These are phyloP conservation scores for Biston stratarius DNA, from an alignment of 2,888 invertebrate species.

Conservation along the genomic window DNA sequence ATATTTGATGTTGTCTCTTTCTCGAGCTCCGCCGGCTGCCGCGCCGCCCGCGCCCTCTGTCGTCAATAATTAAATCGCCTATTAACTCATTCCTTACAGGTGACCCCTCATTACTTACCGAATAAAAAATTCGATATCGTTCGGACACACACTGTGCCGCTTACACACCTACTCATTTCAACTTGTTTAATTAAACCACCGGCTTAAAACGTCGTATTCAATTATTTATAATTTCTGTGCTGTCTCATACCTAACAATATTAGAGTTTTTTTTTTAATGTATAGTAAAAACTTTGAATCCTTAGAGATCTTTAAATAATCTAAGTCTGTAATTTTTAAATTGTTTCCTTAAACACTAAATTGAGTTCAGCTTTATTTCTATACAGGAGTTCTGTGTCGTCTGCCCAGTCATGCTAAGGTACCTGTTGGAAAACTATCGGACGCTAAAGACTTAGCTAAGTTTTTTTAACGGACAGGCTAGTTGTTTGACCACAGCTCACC, in stretches of 20 bases:
- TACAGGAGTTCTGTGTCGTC: not conserved
- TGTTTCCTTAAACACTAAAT: not conserved
- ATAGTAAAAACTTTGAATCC: not conserved
- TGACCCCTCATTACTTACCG: constrained; percentile 76
- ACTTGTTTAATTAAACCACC: constrained; percentile 40
- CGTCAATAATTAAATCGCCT: constrained; percentile 84
- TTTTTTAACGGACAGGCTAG: no score
- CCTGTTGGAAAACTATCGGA: no score
- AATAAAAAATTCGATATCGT: constrained; percentile 63
- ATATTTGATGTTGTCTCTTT: constrained; percentile 86
- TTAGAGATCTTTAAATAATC: not conserved
- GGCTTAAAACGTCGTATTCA: constrained; percentile 22
- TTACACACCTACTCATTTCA: constrained; percentile 33
- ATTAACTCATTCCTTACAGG: constrained; percentile 83
- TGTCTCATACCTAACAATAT: not conserved
- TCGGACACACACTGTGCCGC: constrained; percentile 46
- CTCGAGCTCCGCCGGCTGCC: constrained; percentile 56
- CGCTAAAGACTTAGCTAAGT: no score
- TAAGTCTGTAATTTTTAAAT: not conserved
- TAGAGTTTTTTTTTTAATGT: not conserved
- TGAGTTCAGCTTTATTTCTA: not conserved
- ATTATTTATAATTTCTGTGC: not conserved
- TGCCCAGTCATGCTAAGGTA: not conserved
- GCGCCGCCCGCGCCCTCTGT: constrained; percentile 55
- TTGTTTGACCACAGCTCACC: no score